Base-by-base conservation (phyloP, 2,888 invertebrate genomes). In the Rhingia campestris region DNA sequence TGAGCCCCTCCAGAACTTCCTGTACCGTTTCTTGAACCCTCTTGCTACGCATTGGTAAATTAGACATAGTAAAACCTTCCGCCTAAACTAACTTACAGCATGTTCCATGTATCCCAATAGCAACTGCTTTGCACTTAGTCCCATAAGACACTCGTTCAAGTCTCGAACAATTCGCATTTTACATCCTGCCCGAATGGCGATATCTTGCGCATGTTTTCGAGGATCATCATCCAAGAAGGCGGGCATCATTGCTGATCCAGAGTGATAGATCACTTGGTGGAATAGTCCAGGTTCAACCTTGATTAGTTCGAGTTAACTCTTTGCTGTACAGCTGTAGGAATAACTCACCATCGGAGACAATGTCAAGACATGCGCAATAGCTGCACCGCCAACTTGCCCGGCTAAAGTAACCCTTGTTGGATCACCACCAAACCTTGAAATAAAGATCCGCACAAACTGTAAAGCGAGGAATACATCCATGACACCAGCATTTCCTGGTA, bases 401-500 rank as follows among this genome's bases (percentile, higher is more conserved):
- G 93, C 92, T 9, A 93, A 89, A 0, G 93, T 93, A 0, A 93
- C 91, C 3, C 88, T 88, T 7, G 87, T 85, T 0, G 92, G 90
- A 88, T 93, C 92, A 3, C 93, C 93, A 43, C 93, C 93, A 80
- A 93, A 93, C 12, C 87, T 81, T 3, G 86, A 81, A 37, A 93
- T 93, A 87, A 93, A 89, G 33, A 91, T 88, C 58, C 92, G 91
- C 4, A 93, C 90, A 93, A 93, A 93, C 84, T 92, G 86, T n/a
- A 93, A 88, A 0, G 93, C 93, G 79, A 92, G 70, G 3, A 93
- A 88, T 10, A 92, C 90, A 87, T 93, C 93, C 45, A 91, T 89
- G 9, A 93, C 89, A 0, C 92, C 93, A 35, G 92, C 92, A 87
- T 94, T 94, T 37, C 93, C 93, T 2, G 93, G 92, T 41, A 92